Conservation (phyloP, 2,888 invertebrate genomes). For the Linnaemya tessellans region DNA sequence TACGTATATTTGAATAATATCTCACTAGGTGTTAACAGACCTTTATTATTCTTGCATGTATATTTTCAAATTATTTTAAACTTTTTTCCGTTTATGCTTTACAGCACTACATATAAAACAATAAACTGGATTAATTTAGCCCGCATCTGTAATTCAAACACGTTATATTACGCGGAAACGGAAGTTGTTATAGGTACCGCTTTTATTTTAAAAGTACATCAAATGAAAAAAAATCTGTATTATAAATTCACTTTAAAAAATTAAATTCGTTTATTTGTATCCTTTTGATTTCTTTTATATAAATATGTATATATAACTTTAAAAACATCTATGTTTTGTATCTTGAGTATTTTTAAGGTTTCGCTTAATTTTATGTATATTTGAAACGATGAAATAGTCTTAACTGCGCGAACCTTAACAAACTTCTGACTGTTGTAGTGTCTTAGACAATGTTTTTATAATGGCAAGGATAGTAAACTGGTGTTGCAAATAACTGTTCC, state of each 20-base stretch:
- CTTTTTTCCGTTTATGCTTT: background rate
- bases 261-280: background rate
- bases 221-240: background rate
- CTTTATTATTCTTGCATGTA: background rate
- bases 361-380: background rate
- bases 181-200: background rate
- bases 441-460: conserved; percentile 34
- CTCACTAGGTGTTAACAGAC: background rate
- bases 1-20: too few relatives aligned
- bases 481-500: conserved; percentile 25
- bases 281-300: background rate
- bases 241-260: background rate
- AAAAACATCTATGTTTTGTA: background rate
- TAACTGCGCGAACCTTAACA: conserved; percentile 8
- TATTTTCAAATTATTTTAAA: background rate
- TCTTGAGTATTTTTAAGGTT: background rate
- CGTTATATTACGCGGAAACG: background rate
- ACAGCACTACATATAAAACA: background rate
- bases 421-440: conserved; percentile 10
- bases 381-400: background rate
- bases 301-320: background rate
- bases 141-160: too few relatives aligned
- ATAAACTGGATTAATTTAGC: too few relatives aligned
- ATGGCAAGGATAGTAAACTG: background rate
- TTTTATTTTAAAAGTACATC: background rate